Percentiles rank a stretch among this genome's conserved stretches.
Evolutionary conservation across 2,113 vertebrate genomes (phyloP).

Genomic region (Ptilonorhynchus violaceus): DNA sequence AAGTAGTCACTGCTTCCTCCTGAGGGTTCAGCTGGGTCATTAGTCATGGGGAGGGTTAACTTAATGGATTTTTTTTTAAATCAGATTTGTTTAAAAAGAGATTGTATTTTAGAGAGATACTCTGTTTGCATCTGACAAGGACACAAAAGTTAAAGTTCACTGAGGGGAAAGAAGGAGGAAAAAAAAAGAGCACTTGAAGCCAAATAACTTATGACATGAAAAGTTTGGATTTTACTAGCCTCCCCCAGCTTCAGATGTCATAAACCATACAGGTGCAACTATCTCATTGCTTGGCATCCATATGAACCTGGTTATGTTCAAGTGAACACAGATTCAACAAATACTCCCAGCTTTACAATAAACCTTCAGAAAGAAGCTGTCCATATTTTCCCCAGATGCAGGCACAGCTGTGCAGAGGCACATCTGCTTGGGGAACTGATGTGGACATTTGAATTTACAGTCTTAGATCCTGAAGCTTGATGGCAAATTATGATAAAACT

Average conservation of each 20-base stretch:
- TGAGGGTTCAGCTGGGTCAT: neutral
- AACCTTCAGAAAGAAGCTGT: neutral
- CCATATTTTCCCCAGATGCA: slow-evolving; percentile 32
- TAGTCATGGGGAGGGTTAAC: neutral
- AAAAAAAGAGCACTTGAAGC: neutral
- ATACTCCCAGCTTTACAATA: slow-evolving; percentile 35
- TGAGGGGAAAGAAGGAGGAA: neutral
- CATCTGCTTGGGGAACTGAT: neutral
- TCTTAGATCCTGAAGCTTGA: neutral
- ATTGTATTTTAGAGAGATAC: neutral
- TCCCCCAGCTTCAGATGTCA: neutral
- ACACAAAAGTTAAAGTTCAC: neutral
- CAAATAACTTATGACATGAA: slow-evolving; percentile 11
- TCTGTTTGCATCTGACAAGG: neutral
- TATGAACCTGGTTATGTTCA: neutral
- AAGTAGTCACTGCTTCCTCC: neutral
- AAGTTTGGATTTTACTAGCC: neutral
- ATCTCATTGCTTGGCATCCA: neutral
- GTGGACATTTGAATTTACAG: neutral
- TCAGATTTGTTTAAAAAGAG: neutral
- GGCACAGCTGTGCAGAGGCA: slow-evolving; percentile 47
- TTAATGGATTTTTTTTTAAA: neutral
- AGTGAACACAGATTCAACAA: neutral
- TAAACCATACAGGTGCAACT: slow-evolving; percentile 39
- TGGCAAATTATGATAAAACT: slow-evolving; percentile 23